A percentile compares a stretch with the other conserved stretches of the same genome.
These are phyloP conservation scores for Zygothrica quintamaculata DNA, from an alignment of 2,888 invertebrate species.

Conservation along the genomic window DNA sequence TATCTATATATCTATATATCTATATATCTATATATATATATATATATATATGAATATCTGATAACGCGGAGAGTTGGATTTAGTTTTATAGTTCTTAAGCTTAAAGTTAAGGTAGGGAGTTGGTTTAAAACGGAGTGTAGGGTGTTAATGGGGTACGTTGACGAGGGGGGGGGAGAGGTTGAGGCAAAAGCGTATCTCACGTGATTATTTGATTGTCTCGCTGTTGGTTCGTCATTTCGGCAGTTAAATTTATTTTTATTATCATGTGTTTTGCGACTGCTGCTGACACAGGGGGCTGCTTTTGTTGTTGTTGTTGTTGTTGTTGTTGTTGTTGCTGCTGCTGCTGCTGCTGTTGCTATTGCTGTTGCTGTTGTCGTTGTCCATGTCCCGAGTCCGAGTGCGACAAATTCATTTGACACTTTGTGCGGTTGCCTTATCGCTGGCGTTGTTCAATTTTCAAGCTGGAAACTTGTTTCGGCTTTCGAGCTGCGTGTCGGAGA, in stretches of 20 bases:
- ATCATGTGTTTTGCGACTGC: slow-evolving; percentile 5
- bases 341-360: slow-evolving; percentile 36
- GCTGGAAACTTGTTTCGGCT: slow-evolving; percentile 73
- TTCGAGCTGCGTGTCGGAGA: slow-evolving; percentile 37
- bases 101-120: no score
- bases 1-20: no score
- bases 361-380: slow-evolving; percentile 25
- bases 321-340: slow-evolving; percentile 10
- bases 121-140: no score
- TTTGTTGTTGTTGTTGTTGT: slow-evolving; percentile 20
- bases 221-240: slow-evolving; percentile 43
- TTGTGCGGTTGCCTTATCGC: slow-evolving; percentile 71
- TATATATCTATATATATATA: no score
- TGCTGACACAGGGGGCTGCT: slow-evolving; percentile 14
- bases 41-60: not conserved
- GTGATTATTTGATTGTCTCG: slow-evolving; percentile 56
- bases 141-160: not conserved
- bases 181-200: slow-evolving; percentile 42
- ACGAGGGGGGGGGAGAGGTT: slow-evolving; percentile 24
- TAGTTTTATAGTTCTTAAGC: no score
- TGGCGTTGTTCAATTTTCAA: slow-evolving; percentile 52
- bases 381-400: slow-evolving; percentile 58
- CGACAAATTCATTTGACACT: slow-evolving; percentile 82
- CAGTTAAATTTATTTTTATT: slow-evolving; percentile 55
- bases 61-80: no score